These are phyloP conservation scores for Leptothorax acervorum DNA, from an alignment of 2,888 invertebrate genomes.

Conservation along the genomic window DNA sequence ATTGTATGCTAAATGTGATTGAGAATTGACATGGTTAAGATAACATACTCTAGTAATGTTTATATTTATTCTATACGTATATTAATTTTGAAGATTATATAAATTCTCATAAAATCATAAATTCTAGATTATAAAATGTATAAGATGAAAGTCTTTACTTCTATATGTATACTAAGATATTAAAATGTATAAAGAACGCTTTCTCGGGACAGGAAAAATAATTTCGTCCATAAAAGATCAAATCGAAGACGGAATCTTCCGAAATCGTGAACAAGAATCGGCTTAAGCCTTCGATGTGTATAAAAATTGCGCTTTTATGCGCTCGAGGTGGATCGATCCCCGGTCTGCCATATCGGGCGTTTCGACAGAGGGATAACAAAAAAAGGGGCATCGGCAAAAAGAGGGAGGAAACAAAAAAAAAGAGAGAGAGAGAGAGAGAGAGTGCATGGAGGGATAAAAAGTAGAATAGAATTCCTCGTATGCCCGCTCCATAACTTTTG, in stretches of 20 bases:
- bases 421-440: slow-evolving; percentile 37
- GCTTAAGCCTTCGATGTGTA: slow-evolving; percentile 42
- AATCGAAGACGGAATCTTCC: slow-evolving; percentile 35
- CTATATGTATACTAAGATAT: neutral
- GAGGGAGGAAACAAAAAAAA: slow-evolving; percentile 35
- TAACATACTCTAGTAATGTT: neutral
- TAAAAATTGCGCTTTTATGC: slow-evolving; percentile 74
- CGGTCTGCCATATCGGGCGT: slow-evolving; percentile 63
- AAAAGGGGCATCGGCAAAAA: slow-evolving; percentile 60
- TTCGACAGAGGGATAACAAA: slow-evolving; percentile 68
- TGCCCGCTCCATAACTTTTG: slow-evolving; percentile 82
- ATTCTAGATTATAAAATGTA: neutral
- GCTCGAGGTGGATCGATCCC: slow-evolving; percentile 72
- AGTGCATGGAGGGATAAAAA: slow-evolving; percentile 56
- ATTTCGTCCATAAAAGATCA: neutral
- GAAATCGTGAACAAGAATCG: slow-evolving; percentile 49
- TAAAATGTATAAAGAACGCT: neutral
- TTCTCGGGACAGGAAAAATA: neutral
- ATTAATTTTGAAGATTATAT: neutral
- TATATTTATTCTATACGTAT: neutral
- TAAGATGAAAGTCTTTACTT: neutral
- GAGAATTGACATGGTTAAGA: neutral
- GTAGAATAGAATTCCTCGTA: slow-evolving; percentile 74
- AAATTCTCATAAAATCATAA: neutral
- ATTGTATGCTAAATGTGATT: neutral